Conservation (phyloP, 2,888 invertebrate species). For the Rotaria sp. region DNA sequence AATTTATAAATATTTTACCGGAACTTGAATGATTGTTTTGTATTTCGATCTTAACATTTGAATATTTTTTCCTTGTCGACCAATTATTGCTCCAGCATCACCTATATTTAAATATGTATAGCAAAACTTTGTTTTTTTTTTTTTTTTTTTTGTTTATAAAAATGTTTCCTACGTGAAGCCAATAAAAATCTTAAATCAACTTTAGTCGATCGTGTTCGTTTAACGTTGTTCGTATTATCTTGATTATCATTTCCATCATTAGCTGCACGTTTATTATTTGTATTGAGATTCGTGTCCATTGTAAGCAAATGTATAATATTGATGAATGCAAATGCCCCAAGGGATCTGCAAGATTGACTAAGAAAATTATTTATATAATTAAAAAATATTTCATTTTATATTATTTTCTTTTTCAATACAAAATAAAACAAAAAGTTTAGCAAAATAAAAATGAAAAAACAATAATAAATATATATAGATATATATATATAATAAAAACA, state of each 20-base stretch:
- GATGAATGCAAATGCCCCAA: not conserved
- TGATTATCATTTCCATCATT: not conserved
- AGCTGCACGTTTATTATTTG: not conserved
- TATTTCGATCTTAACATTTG: not conserved
- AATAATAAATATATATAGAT: not conserved
- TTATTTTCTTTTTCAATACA: not conserved
- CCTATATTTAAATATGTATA: not conserved
- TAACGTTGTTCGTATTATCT: not conserved
- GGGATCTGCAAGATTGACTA: constrained; percentile 18
- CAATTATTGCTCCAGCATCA: constrained; percentile 9
- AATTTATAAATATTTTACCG: not conserved
- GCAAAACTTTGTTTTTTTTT: no score
- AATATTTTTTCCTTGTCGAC: not conserved
- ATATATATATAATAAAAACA: not conserved
- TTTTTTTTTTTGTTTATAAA: no score
- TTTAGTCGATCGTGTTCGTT: not conserved
- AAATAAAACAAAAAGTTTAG: not conserved
- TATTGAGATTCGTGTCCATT: not conserved
- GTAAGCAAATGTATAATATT: not conserved
- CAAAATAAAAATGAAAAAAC: not conserved
- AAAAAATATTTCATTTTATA: not conserved
- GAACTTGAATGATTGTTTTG: constrained; percentile 13
- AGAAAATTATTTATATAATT: not conserved
- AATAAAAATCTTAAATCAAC: not conserved
- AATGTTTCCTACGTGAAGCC: not conserved